Conservation (phyloP, 2,113 vertebrate genomes). For the Alligator mississippiensis region DNA sequence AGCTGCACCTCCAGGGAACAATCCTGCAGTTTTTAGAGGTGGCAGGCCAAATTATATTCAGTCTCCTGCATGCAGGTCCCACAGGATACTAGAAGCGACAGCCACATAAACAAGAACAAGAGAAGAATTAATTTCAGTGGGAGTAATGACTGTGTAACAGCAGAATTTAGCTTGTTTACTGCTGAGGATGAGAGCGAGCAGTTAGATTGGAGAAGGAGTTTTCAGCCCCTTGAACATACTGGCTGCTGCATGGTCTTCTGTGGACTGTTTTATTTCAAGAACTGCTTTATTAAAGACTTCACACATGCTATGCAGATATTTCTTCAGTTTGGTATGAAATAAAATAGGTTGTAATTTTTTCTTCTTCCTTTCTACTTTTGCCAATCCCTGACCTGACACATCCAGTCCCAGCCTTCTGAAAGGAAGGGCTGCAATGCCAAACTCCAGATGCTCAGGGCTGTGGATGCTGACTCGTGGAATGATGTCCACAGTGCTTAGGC, state of each 20-base stretch:
- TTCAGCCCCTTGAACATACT: background rate
- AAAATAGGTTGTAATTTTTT: background rate
- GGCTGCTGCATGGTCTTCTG: background rate
- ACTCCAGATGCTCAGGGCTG: too few relatives aligned
- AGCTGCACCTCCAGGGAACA: too few relatives aligned
- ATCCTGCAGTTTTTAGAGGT: background rate
- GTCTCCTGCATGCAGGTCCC: background rate
- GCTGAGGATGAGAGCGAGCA: background rate
- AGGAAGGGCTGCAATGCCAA: too few relatives aligned
- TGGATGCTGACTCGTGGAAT: too few relatives aligned
- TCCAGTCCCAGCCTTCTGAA: too few relatives aligned
- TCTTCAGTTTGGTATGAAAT: background rate
- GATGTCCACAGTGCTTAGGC: too few relatives aligned
- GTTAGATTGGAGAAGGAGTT: accelerated
- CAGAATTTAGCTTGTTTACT: background rate
- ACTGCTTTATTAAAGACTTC: background rate
- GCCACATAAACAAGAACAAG: background rate
- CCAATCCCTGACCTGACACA: background rate
- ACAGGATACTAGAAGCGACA: background rate
- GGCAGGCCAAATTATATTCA: background rate
- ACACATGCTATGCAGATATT: background rate
- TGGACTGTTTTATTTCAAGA: background rate
- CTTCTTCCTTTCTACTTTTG: background rate
- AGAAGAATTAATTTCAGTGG: background rate
- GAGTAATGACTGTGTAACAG: accelerated